These are phyloP conservation scores for Standfussiana lucernea DNA, from an alignment of 2,888 invertebrate genomes.

Conservation along the genomic window DNA sequence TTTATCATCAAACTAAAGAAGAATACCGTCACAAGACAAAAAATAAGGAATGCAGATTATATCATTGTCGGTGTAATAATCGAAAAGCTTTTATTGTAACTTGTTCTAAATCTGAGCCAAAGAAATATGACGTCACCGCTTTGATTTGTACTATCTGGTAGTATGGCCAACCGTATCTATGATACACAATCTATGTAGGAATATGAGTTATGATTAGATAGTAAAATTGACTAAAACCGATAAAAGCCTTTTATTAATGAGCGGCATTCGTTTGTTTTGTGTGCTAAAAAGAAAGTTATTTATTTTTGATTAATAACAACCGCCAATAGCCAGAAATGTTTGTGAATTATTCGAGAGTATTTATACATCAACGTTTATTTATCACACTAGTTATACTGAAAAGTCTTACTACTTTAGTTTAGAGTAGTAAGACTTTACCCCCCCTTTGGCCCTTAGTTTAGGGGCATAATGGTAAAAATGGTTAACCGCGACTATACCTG, in stretches of 20 bases:
- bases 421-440: no score
- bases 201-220: background rate
- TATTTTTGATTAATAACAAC: background rate
- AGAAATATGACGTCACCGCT: conserved; percentile 20
- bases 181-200: background rate
- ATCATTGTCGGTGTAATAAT: background rate
- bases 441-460: no score
- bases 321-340: background rate
- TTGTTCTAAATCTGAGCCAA: conserved; percentile 25
- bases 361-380: background rate
- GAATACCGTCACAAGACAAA: background rate
- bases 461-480: background rate
- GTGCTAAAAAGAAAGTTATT: background rate
- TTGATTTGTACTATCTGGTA: conserved; percentile 21
- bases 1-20: background rate
- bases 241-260: background rate
- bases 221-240: background rate
- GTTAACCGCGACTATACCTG: background rate
- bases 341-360: background rate
- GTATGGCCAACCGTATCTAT: conserved; percentile 3
- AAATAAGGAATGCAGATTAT: background rate
- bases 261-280: background rate
- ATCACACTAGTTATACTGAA: background rate
- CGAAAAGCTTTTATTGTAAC: conserved; percentile 31
- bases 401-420: background rate